These are phyloP conservation scores for Endotricha flammealis DNA, from an alignment of 2,888 invertebrate genomes.

Conservation along the genomic window DNA sequence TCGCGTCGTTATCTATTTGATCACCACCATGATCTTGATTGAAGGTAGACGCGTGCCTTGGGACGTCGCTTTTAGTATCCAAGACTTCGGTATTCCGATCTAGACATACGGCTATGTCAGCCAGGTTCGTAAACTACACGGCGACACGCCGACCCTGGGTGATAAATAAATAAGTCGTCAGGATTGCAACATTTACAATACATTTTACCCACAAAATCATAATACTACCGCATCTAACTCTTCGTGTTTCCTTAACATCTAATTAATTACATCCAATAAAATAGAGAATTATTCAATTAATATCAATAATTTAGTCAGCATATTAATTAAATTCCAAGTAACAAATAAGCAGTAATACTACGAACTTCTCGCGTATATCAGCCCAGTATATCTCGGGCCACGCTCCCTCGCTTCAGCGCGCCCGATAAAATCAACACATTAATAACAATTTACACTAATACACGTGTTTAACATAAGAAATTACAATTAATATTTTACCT, in stretches of 20 bases:
- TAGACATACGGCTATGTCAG: too few relatives aligned
- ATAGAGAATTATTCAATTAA: constrained; percentile 4
- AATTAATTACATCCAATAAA: neutral
- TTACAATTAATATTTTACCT: constrained; percentile 24
- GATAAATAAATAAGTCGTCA: too few relatives aligned
- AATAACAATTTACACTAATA: constrained; percentile 42
- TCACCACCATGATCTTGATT: neutral
- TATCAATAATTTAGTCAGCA: neutral
- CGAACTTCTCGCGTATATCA: constrained; percentile 1
- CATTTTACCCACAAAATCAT: too few relatives aligned
- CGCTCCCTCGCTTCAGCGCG: constrained; percentile 25
- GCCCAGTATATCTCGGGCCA: constrained; percentile 13
- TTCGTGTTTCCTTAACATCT: too few relatives aligned
- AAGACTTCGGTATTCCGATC: too few relatives aligned
- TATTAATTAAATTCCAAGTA: constrained; percentile 10
- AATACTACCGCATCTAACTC: too few relatives aligned
- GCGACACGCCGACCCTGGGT: too few relatives aligned
- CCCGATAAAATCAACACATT: constrained; percentile 41
- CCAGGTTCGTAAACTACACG: too few relatives aligned
- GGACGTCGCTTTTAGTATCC: too few relatives aligned
- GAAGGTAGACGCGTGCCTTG: neutral
- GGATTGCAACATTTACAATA: too few relatives aligned
- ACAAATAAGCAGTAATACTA: constrained; percentile 5
- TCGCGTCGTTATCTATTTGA: constrained; percentile 2
- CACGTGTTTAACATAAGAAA: constrained; percentile 30